Conservation (phyloP, 1,140 invertebrate species). For the Rhizoglyphus robini region DNA sequence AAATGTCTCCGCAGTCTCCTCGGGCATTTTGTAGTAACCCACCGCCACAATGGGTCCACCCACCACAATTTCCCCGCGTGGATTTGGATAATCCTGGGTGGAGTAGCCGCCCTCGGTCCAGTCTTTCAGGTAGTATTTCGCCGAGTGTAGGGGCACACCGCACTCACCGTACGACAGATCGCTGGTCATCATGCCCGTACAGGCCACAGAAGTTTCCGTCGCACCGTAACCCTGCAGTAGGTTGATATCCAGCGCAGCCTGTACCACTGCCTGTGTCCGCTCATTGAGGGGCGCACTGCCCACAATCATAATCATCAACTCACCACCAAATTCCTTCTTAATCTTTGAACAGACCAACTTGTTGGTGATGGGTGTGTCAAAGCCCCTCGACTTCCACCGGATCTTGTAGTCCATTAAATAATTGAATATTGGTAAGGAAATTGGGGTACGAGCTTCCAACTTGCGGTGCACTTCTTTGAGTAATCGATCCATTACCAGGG, state of each 20-base stretch:
- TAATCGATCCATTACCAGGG: conserved; percentile 39
- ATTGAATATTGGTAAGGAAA: conserved; percentile 15
- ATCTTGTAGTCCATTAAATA: conserved; percentile 23
- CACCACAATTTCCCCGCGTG: conserved; percentile 42
- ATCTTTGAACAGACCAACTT: conserved; percentile 43
- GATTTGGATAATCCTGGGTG: conserved; percentile 28
- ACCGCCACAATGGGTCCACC: conserved; percentile 38
- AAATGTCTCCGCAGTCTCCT: conserved; percentile 40
- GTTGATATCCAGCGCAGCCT: conserved; percentile 74
- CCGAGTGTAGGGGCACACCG: conserved; percentile 70
- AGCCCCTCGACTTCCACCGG: conserved; percentile 18
- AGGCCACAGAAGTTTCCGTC: conserved; percentile 79
- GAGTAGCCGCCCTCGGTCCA: conserved; percentile 72
- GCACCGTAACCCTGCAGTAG: conserved; percentile 92
- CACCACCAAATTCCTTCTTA: conserved; percentile 63
- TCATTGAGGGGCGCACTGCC: conserved; percentile 89
- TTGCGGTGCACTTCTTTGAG: conserved; percentile 39
- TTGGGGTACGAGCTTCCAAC: conserved; percentile 16
- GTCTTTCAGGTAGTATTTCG: conserved; percentile 70
- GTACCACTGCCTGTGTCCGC: conserved; percentile 86
- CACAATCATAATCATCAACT: conserved; percentile 64
- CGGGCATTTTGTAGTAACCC: conserved; percentile 51
- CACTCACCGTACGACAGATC: conserved; percentile 42
- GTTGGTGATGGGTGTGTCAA: conserved; percentile 23
- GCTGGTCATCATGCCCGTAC: conserved; percentile 68